phyloP scores from a whole-genome alignment of 35 echinoderm and acorn worm genomes.

The Lytechinus pictus region DNA sequence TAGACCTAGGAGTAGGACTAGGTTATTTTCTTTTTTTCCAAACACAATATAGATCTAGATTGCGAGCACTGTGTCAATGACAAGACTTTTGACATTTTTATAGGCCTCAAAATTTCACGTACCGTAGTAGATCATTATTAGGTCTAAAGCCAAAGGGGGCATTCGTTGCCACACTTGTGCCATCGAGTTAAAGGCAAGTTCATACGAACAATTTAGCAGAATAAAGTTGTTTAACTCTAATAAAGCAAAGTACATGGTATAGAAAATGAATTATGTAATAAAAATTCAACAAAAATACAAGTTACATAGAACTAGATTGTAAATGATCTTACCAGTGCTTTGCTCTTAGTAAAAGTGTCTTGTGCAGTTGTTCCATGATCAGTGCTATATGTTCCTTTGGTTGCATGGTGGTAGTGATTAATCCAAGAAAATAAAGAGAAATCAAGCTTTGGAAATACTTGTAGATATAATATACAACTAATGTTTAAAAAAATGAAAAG shows the following conservation, averaged over 20 bases:
- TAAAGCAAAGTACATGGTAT: no score
- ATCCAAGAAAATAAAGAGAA: neutral
- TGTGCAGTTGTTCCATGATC: constrained; percentile 60
- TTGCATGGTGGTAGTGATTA: constrained; percentile 27
- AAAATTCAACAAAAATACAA: neutral
- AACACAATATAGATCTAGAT: no score
- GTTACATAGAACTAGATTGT: neutral
- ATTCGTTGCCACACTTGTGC: neutral
- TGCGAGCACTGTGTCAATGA: no score
- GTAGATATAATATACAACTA: neutral
- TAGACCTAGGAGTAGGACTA: no score
- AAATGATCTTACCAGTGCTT: constrained; percentile 60
- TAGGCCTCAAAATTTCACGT: no score
- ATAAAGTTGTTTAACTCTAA: no score
- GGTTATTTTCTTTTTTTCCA: no score
- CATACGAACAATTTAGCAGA: neutral
- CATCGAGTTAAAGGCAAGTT: neutral
- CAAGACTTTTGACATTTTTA: no score
- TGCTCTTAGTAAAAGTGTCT: constrained; percentile 50
- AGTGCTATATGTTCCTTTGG: constrained; percentile 43
- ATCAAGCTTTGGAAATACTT: neutral
- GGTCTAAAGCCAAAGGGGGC: no score
- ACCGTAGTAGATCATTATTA: no score
- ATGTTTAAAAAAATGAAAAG: neutral
- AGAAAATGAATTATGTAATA: neutral